phyloP scores from a whole-genome alignment of 2,888 invertebrate species.

The Ophion costatus region DNA sequence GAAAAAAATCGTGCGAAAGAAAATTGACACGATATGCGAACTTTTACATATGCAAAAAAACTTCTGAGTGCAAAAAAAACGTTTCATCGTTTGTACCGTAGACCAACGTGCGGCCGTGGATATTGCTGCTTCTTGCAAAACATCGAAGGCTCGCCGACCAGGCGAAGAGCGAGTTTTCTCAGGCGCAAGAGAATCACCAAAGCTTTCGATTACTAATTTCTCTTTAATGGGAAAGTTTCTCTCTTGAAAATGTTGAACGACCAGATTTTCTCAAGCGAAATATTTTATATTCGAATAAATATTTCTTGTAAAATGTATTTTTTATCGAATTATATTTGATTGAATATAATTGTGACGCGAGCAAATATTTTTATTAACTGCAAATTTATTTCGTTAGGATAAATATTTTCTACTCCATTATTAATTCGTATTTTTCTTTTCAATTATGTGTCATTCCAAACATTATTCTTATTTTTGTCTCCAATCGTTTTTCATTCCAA shows the following conservation, averaged over 20 bases:
- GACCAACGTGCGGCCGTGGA: constrained; percentile 56
- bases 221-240: too few species aligned
- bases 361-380: too few species aligned
- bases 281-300: not conserved
- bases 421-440: too few species aligned
- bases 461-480: too few species aligned
- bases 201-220: constrained; percentile 41
- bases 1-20: too few species aligned
- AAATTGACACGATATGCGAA: not conserved
- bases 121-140: constrained; percentile 64
- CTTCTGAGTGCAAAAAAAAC: not conserved
- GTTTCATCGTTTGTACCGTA: constrained; percentile 12
- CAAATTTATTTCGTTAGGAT: too few species aligned
- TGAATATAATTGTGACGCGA: too few species aligned
- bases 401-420: too few species aligned
- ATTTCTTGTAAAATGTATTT: not conserved
- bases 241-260: too few species aligned
- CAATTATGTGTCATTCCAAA: too few species aligned
- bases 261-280: not conserved
- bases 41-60: not conserved
- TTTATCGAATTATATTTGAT: too few species aligned
- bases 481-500: too few species aligned
- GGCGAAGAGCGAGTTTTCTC: constrained; percentile 66
- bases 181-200: constrained; percentile 65
- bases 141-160: constrained; percentile 49